Evolutionary conservation across 2,113 vertebrate species (phyloP), one percentile per base, ranked within the genome.

Genomic region (Phoxinus phoxinus): DNA sequence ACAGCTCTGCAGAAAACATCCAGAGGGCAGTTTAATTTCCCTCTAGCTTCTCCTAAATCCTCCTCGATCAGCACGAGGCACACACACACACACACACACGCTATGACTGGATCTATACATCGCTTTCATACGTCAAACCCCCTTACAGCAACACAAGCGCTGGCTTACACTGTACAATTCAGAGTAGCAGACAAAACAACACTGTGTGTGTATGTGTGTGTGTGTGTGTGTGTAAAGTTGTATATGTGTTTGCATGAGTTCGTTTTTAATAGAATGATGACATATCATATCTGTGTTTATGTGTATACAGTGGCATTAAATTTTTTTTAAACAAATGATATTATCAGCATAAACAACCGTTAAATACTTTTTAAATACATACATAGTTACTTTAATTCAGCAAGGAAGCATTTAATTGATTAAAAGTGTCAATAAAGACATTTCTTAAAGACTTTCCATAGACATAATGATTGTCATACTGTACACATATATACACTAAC

Each of bases 91-190:
- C n/a, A n/a, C n/a, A 51, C 27, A 25, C 15, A 32, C 75, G n/a
- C 67, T 87, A 63, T 87, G 82, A 84, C 37, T 41, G 59, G 32
- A 30, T 80, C 76, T 72, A 87, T 81, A 53, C 63, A 81, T 61
- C 21, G 19, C n/a, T 11, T 56, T 48, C 23, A 37, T 48, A 27
- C 67, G 44, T 19, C 67, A 63, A 46, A 48, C 41, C 6, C 81
- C 27, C 37, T 1, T 65, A 85, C 44, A 41, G 41, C 65, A 10
- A 61, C 74, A 81, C 74, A 56, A 46, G 21, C 35, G 12, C 23
- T 25, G 8, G 61, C 30, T 30, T 35, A 51, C 15, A 76, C 46
- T 53, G 44, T 6, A 76, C 3, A 63, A 80, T 44, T 41, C 58
- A 63, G 13, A 17, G 10, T 13, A 17, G 35, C 13, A 27, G 58